Conservation (phyloP, 2,113 vertebrate species). For the Clinocottus analis region DNA sequence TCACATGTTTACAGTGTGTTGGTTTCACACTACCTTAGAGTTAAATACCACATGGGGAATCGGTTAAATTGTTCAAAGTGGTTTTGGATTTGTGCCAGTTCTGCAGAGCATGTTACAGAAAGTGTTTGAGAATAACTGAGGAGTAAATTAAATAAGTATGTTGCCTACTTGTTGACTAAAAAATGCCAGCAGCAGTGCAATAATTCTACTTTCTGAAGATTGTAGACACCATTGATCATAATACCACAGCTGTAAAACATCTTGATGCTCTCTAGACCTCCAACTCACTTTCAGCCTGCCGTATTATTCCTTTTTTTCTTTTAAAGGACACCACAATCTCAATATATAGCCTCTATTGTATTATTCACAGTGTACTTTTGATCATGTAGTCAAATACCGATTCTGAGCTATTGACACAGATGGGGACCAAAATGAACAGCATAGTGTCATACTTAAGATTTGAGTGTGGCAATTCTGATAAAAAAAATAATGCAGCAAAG, state of each 20-base stretch:
- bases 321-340: not conserved
- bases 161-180: conserved; percentile 37
- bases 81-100: conserved; percentile 53
- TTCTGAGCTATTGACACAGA: not conserved
- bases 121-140: conserved; percentile 28
- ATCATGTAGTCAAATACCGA: not conserved
- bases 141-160: conserved; percentile 38
- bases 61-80: conserved; percentile 55
- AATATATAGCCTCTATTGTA: not conserved
- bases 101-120: conserved; percentile 32
- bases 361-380: not conserved
- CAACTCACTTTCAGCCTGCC: conserved; percentile 9
- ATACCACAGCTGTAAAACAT: conserved; percentile 40
- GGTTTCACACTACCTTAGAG: conserved; percentile 46
- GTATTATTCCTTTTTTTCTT: not conserved
- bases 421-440: not conserved
- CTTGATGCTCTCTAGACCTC: not conserved
- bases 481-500: not conserved
- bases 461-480: too few species aligned
- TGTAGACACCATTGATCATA: conserved; percentile 24
- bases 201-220: conserved; percentile 36
- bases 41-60: conserved; percentile 66
- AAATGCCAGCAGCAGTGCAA: conserved; percentile 38
- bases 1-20: conserved; percentile 59
- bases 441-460: not conserved